Conservation (phyloP, 1,140 invertebrate genomes). For the Drosophila arawakana region DNA sequence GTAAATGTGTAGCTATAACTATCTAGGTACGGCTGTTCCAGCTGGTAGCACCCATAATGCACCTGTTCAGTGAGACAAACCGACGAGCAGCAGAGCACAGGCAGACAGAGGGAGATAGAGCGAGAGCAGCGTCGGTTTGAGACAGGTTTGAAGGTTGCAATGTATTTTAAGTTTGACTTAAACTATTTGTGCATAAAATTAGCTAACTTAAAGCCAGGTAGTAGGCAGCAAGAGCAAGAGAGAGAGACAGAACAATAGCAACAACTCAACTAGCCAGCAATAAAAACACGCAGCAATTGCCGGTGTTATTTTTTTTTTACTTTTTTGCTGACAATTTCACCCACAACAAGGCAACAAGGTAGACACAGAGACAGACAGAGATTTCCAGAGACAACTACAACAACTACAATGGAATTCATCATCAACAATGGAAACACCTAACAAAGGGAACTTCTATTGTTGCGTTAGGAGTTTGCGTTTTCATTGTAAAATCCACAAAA, state of each 20-base stretch:
- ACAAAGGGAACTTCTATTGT: conserved; percentile 50
- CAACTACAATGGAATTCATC: conserved; percentile 46
- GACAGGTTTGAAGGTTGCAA: conserved; percentile 32
- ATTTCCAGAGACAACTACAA: conserved; percentile 20
- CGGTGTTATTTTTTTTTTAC: conserved; percentile 17
- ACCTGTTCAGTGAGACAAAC: conserved; percentile 18
- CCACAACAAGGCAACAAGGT: conserved; percentile 62
- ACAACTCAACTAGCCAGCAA: conserved; percentile 13
- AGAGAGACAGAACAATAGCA: conserved; percentile 8
- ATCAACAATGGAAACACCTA: conserved; percentile 29
- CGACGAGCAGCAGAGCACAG: background rate
- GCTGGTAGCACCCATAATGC: conserved; percentile 19
- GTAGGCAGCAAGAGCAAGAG: background rate
- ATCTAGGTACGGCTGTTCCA: conserved; percentile 22
- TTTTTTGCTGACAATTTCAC: conserved; percentile 68
- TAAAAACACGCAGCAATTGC: conserved; percentile 22
- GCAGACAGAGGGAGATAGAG: background rate
- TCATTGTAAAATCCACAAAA: conserved; percentile 20
- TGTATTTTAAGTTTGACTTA: conserved; percentile 73
- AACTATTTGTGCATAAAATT: conserved; percentile 77
- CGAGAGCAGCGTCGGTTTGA: background rate
- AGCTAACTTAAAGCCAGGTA: conserved; percentile 18
- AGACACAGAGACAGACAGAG: conserved; percentile 23
- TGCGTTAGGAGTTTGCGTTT: conserved; percentile 35
- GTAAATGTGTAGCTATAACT: background rate